These are phyloP conservation scores for Acromyrmex charruanus DNA, from an alignment of 1,140 invertebrate genomes.

Conservation along the genomic window DNA sequence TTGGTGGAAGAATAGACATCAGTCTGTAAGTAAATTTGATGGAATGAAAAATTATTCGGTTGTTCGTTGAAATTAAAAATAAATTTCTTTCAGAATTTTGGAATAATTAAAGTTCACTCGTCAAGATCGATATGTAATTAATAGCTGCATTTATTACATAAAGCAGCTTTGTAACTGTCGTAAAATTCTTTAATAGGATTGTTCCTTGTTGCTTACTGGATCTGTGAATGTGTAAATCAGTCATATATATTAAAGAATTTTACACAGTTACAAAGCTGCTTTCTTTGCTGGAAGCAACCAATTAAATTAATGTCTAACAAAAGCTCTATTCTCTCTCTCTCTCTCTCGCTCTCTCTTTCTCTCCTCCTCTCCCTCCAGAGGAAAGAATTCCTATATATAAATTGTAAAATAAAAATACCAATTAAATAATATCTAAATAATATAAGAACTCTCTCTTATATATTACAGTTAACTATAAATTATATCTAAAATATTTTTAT, in stretches of 20 bases:
- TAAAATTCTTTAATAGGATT: no score
- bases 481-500: not conserved
- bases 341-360: not conserved
- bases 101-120: not conserved
- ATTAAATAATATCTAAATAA: not conserved
- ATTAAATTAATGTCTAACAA: not conserved
- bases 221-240: no score
- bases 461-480: not conserved
- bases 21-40: not conserved
- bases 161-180: no score
- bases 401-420: not conserved
- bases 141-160: no score
- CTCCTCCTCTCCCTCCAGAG: not conserved
- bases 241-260: no score
- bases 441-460: not conserved
- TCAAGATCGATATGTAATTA: not conserved
- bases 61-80: not conserved
- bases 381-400: not conserved
- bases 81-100: not conserved
- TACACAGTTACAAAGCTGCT: no score
- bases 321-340: not conserved
- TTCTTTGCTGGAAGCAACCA: no score
- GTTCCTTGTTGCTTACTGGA: no score
- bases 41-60: not conserved
- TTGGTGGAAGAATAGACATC: not conserved